Evolutionary conservation across 2,113 vertebrate genomes (phyloP), one percentile per base, ranked within the genome.

Genomic region (Scatophagus argus): DNA sequence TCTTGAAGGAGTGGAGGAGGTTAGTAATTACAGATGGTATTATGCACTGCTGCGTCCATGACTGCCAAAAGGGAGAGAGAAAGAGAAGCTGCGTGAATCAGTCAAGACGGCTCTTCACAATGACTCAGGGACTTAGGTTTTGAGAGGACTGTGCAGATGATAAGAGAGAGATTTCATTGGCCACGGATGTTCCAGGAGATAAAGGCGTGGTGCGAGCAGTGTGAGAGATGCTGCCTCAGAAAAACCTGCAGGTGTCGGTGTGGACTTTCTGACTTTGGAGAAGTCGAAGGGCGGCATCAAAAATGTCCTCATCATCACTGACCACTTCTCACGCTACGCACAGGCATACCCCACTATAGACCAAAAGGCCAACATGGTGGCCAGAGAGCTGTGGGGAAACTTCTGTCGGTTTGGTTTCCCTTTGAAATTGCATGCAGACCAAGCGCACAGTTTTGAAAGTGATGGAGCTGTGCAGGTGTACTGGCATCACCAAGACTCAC

Each of bases 1-100:
- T 77, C 51, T 27, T 82, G 75, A 68, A 74, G 2, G 70, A 79
- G 76, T 79, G 58, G 64, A 74, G 21, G 36, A 83, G 64, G 64
- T 64, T 74, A 19, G 29, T 34, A 2, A 8, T 84, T 12, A 79
- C 3, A 9, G 16, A 84, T 32, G 64, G 71, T 1, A 68, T 79
- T 3, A 34, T 84, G 58, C 79, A 74, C 13, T 6, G 55, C 8
- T 0, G 10, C 4, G 5, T 55, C 4, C 1, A 5, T 32, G 55
- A 78, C 6, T 0, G 29, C 0, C 74, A 67, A 12, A 62, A 31
- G 1, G 61, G 74, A 2, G 6, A 1, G 54, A 77, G 44, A 74
- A 78, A 43, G 49, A 63, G n/a, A 61, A 3, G 3, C 39, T 71
- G 0, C 17, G 4, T 0, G 3, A 6, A 23, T 16, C 6, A 10